Conservation (phyloP, 1,140 invertebrate genomes). For the Ditylenchus dipsaci region DNA sequence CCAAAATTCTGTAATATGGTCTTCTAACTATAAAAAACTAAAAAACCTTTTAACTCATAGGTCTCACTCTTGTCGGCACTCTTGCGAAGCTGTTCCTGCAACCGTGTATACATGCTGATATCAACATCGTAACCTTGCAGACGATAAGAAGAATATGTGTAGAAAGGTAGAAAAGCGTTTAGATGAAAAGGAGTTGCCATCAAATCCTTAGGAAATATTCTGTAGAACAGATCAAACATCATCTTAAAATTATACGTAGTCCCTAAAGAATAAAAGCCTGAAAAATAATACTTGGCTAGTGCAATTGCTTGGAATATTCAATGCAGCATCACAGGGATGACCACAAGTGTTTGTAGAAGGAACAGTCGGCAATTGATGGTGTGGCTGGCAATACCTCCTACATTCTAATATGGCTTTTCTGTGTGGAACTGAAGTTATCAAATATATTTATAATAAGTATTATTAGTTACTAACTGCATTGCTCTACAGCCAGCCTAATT, state of each 20-base stretch:
- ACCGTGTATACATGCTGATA: neutral
- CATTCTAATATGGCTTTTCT: neutral
- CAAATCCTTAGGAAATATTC: slow-evolving; percentile 52
- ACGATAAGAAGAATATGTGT: slow-evolving; percentile 41
- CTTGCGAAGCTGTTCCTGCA: neutral
- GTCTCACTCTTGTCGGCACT: neutral
- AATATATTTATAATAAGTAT: no score
- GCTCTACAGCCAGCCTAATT: slow-evolving; percentile 6
- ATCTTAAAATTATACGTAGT: neutral
- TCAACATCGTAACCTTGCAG: neutral
- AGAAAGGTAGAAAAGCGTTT: slow-evolving; percentile 54
- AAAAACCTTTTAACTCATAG: neutral
- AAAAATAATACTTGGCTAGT: neutral
- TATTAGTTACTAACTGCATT: neutral
- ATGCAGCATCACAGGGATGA: neutral
- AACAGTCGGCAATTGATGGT: neutral
- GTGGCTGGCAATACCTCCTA: neutral
- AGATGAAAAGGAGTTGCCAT: slow-evolving; percentile 38
- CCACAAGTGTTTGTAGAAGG: neutral
- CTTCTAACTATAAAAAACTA: neutral
- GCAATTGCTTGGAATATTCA: slow-evolving; percentile 2
- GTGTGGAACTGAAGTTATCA: no score
- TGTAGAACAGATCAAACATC: slow-evolving; percentile 57
- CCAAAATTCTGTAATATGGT: no score
- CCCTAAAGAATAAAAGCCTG: neutral